Conservation (phyloP, 2,113 vertebrate genomes). For the Etheostoma cragini region DNA sequence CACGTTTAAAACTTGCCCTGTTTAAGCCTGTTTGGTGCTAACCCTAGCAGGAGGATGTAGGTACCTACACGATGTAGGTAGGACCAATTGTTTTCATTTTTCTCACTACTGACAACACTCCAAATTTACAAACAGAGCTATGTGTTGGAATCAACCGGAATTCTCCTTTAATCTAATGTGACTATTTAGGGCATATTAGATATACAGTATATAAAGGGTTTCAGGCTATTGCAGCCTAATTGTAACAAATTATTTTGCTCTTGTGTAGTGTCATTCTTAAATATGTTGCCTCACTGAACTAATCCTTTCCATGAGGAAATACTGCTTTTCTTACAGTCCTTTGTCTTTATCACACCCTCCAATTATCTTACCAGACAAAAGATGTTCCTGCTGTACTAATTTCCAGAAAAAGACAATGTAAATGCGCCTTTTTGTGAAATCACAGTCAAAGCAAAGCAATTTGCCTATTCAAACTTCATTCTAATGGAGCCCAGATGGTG, state of each 20-base stretch:
- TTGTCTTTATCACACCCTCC: conserved; percentile 37
- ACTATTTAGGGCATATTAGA: too few relatives aligned
- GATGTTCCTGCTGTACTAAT: conserved; percentile 20
- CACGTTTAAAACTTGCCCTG: too few relatives aligned
- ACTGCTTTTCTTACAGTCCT: background rate
- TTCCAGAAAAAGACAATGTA: background rate
- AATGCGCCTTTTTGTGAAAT: background rate
- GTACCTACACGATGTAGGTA: too few relatives aligned
- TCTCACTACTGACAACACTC: too few relatives aligned
- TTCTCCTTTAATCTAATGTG: too few relatives aligned
- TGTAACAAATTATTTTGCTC: background rate
- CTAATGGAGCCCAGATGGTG: background rate
- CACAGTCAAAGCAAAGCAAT: background rate
- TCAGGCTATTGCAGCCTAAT: background rate
- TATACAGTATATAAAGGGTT: too few relatives aligned
- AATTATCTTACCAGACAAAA: conserved; percentile 16
- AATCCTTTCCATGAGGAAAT: conserved; percentile 5
- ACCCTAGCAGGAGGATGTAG: too few relatives aligned
- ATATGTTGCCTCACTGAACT: conserved; percentile 7
- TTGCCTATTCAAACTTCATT: conserved; percentile 22
- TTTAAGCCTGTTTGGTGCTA: too few relatives aligned
- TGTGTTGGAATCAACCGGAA: too few relatives aligned
- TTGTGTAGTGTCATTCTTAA: background rate
- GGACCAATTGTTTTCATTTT: too few relatives aligned
- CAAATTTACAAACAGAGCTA: too few relatives aligned